Evolutionary conservation across 2,888 invertebrate species (phyloP).

Genomic region (Heliconius charithonia): DNA sequence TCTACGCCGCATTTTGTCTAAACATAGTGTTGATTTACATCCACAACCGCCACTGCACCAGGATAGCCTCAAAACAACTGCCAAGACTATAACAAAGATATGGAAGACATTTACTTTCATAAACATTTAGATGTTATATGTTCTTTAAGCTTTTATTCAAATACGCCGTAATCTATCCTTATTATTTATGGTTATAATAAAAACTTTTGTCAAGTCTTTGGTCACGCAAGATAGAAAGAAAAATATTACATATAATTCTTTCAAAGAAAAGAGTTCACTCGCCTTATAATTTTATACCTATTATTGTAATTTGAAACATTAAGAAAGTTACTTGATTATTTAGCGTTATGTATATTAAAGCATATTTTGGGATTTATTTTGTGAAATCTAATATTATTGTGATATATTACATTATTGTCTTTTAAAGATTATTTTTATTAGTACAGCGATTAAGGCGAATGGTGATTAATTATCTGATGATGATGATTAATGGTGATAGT

Average conservation of each 20-base stretch:
- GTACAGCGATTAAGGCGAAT: too few species aligned
- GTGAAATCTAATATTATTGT: too few species aligned
- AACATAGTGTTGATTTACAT: too few species aligned
- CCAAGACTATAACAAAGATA: neutral
- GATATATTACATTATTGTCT: too few species aligned
- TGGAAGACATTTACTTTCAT: neutral
- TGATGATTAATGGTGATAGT: too few species aligned
- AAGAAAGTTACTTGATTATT: neutral
- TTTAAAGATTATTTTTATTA: too few species aligned
- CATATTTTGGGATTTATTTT: neutral
- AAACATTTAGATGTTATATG: neutral
- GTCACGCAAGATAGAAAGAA: slow-evolving; percentile 13
- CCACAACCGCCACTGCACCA: neutral
- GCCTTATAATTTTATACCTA: neutral
- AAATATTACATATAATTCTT: neutral
- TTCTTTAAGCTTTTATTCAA: neutral
- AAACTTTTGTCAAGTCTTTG: slow-evolving; percentile 13
- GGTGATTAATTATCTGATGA: too few species aligned
- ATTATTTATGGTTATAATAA: slow-evolving; percentile 20
- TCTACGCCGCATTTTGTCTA: too few species aligned
- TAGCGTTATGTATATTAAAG: neutral
- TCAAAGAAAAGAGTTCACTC: neutral
- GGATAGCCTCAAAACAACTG: neutral
- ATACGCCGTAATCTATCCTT: neutral
- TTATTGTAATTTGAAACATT: neutral